Conservation (phyloP, 2,888 invertebrate genomes). For the Phortica okadai region DNA sequence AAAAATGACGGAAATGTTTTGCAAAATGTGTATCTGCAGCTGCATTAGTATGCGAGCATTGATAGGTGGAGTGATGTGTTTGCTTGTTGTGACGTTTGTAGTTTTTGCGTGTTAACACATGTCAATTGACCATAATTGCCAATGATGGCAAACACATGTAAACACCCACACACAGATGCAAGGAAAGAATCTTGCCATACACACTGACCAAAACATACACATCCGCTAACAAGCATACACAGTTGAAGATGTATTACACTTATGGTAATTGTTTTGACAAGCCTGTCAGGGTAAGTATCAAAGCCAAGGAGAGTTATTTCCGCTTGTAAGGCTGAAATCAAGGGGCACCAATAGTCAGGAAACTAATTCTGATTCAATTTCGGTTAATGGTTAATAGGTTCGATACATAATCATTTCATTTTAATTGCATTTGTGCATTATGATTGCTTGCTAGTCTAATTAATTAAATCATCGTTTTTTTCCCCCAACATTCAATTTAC, state of each 20-base stretch:
- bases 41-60: background rate
- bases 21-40: background rate
- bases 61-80: background rate
- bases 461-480: too few species aligned
- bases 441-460: too few species aligned
- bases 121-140: conserved; percentile 61
- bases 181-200: too few species aligned
- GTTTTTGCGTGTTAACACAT: conserved; percentile 42
- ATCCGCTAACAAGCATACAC: conserved; percentile 36
- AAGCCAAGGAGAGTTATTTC: conserved; percentile 36
- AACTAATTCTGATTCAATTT: conserved; percentile 9
- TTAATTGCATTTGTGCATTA: too few species aligned
- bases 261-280: conserved; percentile 67
- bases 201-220: conserved; percentile 29
- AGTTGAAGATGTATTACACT: conserved; percentile 36
- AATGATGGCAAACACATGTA: conserved; percentile 33
- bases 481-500: too few species aligned
- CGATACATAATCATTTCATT: too few species aligned
- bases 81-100: conserved; percentile 19
- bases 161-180: background rate
- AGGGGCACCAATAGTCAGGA: background rate
- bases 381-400: background rate
- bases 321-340: conserved; percentile 12
- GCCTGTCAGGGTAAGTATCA: conserved; percentile 51
- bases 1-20: conserved; percentile 32